Evolutionary conservation across 2,888 invertebrate species (phyloP).

Genomic region (Sepioteuthis lessoniana): DNA sequence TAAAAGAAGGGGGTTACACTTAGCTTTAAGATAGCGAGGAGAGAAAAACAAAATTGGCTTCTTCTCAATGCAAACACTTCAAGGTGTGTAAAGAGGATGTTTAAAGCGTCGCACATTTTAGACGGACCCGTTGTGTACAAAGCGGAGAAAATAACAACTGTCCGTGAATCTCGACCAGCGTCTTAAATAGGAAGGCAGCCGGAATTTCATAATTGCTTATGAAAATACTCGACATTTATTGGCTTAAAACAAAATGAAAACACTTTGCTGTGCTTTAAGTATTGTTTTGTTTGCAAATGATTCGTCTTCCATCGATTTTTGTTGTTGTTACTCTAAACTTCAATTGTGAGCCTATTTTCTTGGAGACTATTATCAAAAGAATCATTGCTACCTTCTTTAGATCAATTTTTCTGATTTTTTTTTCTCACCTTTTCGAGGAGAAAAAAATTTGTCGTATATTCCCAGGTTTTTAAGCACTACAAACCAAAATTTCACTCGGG

Average conservation of each 20-base stretch:
- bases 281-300: not conserved
- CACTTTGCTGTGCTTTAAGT: no score
- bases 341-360: no score
- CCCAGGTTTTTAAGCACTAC: no score
- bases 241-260: not conserved
- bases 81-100: not conserved
- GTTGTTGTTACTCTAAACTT: not conserved
- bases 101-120: not conserved
- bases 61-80: not conserved
- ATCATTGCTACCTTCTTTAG: no score
- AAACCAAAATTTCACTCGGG: no score
- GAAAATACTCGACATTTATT: not conserved
- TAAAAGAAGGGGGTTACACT: no score
- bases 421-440: no score
- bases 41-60: not conserved
- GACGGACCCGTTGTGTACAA: not conserved
- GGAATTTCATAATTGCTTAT: not conserved
- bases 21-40: not conserved
- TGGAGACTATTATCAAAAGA: no score
- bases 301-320: not conserved
- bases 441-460: no score
- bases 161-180: not conserved
- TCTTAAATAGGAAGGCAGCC: not conserved
- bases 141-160: not conserved
- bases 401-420: no score